phyloP scores from a whole-genome alignment of 2,797 vertebrate species.

The Rallus crepitans region DNA sequence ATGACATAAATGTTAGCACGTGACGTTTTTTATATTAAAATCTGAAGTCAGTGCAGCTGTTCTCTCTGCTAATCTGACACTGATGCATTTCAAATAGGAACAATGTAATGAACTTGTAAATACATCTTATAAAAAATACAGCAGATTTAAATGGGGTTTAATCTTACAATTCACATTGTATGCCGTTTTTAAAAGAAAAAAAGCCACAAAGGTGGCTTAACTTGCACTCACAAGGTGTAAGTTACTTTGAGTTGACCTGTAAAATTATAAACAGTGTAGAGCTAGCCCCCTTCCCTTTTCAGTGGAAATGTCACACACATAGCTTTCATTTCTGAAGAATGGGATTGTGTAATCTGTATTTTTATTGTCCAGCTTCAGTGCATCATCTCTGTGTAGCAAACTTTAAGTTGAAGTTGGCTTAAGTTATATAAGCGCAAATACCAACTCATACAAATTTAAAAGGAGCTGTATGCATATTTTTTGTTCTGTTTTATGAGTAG shows the following conservation, averaged over 20 bases:
- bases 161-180: too few relatives aligned
- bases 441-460: background rate
- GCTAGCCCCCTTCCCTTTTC: background rate
- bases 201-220: background rate
- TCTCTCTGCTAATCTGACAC: background rate
- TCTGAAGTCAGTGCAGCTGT: background rate
- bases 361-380: background rate
- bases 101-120: background rate
- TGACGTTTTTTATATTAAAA: background rate
- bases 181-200: background rate
- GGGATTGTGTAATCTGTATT: background rate
- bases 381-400: fast-evolving
- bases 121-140: background rate
- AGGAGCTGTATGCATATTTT: background rate
- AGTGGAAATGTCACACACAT: background rate
- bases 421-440: background rate
- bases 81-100: background rate
- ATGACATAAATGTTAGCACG: background rate
- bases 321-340: background rate
- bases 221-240: background rate
- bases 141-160: background rate
- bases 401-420: background rate
- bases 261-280: background rate
- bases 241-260: background rate
- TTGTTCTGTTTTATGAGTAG: background rate